Base-by-base conservation (phyloP, 1,140 invertebrate genomes). In the Pogonognathellus flavescens region DNA sequence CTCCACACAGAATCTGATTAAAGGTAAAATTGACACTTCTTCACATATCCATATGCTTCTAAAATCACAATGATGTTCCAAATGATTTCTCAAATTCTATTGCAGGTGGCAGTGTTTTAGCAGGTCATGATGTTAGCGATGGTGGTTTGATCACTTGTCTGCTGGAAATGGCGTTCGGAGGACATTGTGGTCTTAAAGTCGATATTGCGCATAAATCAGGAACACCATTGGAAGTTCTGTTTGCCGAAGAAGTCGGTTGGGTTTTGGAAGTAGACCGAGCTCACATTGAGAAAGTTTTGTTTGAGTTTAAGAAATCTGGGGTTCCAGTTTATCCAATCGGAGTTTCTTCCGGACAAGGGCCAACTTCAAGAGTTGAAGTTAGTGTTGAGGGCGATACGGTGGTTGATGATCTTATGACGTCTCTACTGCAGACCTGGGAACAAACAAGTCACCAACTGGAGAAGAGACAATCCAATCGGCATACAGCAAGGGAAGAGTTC, bases 51-150 rank as follows among this genome's bases (percentile, higher is more conserved):
- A 53, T 53, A 53, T 53, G 7, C 52, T 53, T 53, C 52, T 13
- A 53, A 53, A 8, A 5, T 60, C 57, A 60, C n/a, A 5, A 62
- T 9, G n/a, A 18, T 18, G 5, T 14, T 57, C n/a, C 10, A 5
- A 57, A 57, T 57, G 11, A n/a, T 62, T 20, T n/a, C 16, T 62
- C 41, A 6, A 25, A 16, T 41, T 41, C n/a, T 55, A 72, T 50
- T 49, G 80, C 88, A 95, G 94, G 95, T 70, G 92, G 92, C 0
- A 93, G 94, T 89, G 90, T 99, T 10, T 90, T 95, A 16, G 93
- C 98, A n/a, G 97, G 97, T 1, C 98, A 99, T 90, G 98, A 99
- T 91, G 92, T 99, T 0, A 99, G 97, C 90, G 98, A 99, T 92
- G 98, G 98, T 57, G 98, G 98, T 31, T 91, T 99, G 6, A 92